Evolutionary conservation across 1,140 invertebrate genomes (phyloP).

Genomic region (Andricus grossulariae): DNA sequence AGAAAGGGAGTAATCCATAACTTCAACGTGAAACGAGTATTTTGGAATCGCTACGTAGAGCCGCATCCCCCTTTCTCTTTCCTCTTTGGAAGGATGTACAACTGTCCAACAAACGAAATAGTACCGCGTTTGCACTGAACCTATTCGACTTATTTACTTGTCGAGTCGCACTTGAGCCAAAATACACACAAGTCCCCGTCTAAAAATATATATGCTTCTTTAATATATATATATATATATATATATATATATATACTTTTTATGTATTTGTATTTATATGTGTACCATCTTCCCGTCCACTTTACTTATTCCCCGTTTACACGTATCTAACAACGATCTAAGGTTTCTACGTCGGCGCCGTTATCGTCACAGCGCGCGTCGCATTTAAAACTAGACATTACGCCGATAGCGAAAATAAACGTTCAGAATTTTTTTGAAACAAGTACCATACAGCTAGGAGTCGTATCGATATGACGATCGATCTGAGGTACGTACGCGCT

Average conservation of each 20-base stretch:
- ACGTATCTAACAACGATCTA: constrained; percentile 62
- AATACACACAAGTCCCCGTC: constrained; percentile 61
- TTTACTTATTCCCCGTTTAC: constrained; percentile 55
- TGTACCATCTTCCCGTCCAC: constrained; percentile 44
- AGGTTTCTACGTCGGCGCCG: constrained; percentile 43
- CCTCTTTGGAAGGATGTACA: constrained; percentile 33
- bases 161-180: constrained; percentile 53
- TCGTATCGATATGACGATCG: constrained; percentile 72
- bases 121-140: constrained; percentile 50
- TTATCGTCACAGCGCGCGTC: constrained; percentile 44
- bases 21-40: constrained; percentile 43
- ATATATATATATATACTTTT: constrained; percentile 53
- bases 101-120: constrained; percentile 42
- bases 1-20: constrained; percentile 51
- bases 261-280: constrained; percentile 46
- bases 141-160: constrained; percentile 47
- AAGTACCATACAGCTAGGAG: constrained; percentile 70
- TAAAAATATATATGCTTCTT: constrained; percentile 61
- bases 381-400: constrained; percentile 64
- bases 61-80: constrained; percentile 49
- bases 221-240: constrained; percentile 53
- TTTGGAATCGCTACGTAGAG: constrained; percentile 37
- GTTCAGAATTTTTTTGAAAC: constrained; percentile 67
- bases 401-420: constrained; percentile 69
- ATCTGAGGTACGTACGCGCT: constrained; percentile 73